Base-by-base conservation (phyloP, 2,797 vertebrate genomes). In the Anguilla marmorata region DNA sequence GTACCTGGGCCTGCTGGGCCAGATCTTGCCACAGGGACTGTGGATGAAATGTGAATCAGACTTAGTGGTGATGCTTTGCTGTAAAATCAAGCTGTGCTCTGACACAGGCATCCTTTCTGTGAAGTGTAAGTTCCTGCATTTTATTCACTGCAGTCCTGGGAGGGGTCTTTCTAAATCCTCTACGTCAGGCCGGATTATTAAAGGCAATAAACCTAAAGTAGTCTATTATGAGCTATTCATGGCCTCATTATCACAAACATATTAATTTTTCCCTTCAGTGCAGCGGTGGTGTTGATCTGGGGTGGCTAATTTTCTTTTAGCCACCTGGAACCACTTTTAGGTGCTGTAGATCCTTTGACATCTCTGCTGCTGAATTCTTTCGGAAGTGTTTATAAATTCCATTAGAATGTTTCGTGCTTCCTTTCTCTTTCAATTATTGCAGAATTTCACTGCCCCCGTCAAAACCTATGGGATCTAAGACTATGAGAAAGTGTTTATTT, bases 141-240 rank as follows among this genome's bases (percentile, higher is more conserved):
- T 87, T 58, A 90, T 85, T 86, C 74, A 86, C 84, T 85, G 37
- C 1, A 92, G 93, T 87, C 90, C 91, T 85, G 63, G 83, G 84
- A 45, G 37, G 16, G 48, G 58, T 89, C 89, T 91, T 93, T 94
- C 95, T 93, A 94, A 92, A 92, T 93, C 89, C 90, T 95, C 93
- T 93, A 93, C 94, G 92, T 92, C 88, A 80, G 93, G 92, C 90
- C 93, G 92, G 93, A 91, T 95, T 95, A 95, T 95, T 95, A 94
- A 92, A 93, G 93, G 94, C 93, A 93, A 92, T 95, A 94, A 96
- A 95, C 94, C 93, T 90, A 89, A 92, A 87, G 63, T 79, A 85
- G 50, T 85, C 74, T 69, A 88, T 69, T 88, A 27, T 84, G 54
- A 74, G 52, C 66, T 85, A 60, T 85, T 88, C 52, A 45, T 52